Base-by-base conservation (phyloP, 2,113 vertebrate species). In the Sinosuthora webbiana region DNA sequence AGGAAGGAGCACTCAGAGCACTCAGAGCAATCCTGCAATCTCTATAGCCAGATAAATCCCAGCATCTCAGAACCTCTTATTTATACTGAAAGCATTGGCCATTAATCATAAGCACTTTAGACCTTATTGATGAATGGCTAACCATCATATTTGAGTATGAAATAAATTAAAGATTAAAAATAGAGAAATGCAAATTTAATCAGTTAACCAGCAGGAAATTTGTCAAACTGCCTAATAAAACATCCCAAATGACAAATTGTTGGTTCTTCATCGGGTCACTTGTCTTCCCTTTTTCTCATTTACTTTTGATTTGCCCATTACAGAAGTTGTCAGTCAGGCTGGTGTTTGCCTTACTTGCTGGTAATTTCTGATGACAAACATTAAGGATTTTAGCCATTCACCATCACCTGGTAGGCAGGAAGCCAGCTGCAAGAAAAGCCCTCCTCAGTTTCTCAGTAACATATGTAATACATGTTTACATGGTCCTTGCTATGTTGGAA, bases 101-200 rank as follows among this genome's bases (percentile, higher is more conserved):
- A 83, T 96, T 89, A 90, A 95, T 94, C 90, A 91, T 27, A 45
- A 65, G 37, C 31, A 39, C 37, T 92, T 90, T 92, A 92, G 84
- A 79, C 39, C 85, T 62, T 82, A 80, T 57, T 90, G 89, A 91
- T 94, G 94, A 94, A 95, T 93, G 56, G 76, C 47, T 78, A 90
- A 82, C 35, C 64, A 77, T 92, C 88, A 71, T 91, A 87, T 87
- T 59, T 89, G 70, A 93, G 56, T 80, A 80, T 71, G 50, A 96
- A 95, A 95, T 47, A 90, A 91, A 94, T 94, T 70, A 90, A 90
- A 92, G 84, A 93, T 93, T 94, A 86, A 87, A 92, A 95, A 86
- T 68, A 83, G 59, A 35, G 47, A 79, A 92, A 70, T 79, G 37
- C 74, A 94, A 94, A 91, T 92, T 83, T 76, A 86, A 96, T 95